These are phyloP conservation scores for Drosophila mettleri DNA, from an alignment of 2,888 invertebrate species.

Conservation along the genomic window DNA sequence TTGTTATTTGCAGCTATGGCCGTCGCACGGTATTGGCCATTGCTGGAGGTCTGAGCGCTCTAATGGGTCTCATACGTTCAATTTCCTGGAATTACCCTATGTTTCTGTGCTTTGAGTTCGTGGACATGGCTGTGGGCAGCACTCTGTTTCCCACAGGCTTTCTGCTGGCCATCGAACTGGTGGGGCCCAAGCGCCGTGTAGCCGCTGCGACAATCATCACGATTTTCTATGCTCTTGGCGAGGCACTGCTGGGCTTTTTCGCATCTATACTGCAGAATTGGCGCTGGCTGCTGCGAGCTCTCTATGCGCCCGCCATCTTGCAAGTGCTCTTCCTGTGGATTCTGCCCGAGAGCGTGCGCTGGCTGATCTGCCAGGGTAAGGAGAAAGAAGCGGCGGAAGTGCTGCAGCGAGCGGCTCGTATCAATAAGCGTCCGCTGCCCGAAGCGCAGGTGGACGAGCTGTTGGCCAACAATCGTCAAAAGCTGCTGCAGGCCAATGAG, in stretches of 20 bases:
- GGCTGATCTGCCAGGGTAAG: constrained; percentile 89
- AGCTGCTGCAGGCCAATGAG: constrained; percentile 66
- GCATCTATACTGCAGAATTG: constrained; percentile 89
- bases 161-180: constrained; percentile 90
- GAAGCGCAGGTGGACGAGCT: constrained; percentile 68
- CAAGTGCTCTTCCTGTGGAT: constrained; percentile 89
- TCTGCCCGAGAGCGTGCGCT: constrained; percentile 90
- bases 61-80: constrained; percentile 89
- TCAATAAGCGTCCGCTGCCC: constrained; percentile 85
- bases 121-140: constrained; percentile 89
- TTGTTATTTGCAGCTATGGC: constrained; percentile 85
- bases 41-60: constrained; percentile 86
- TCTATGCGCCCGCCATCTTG: constrained; percentile 89
- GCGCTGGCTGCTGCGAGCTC: constrained; percentile 88
- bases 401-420: constrained; percentile 87
- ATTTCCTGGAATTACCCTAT: constrained; percentile 89
- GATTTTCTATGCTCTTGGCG: constrained; percentile 89
- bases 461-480: constrained; percentile 64
- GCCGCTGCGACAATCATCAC: constrained; percentile 90
- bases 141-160: constrained; percentile 90
- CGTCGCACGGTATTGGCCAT: constrained; percentile 87
- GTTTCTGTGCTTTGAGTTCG: constrained; percentile 89
- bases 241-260: constrained; percentile 88
- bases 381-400: constrained; percentile 86
- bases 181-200: constrained; percentile 90